phyloP scores from a whole-genome alignment of 2,797 vertebrate genomes.

The Percopsis omiscomaycus region DNA sequence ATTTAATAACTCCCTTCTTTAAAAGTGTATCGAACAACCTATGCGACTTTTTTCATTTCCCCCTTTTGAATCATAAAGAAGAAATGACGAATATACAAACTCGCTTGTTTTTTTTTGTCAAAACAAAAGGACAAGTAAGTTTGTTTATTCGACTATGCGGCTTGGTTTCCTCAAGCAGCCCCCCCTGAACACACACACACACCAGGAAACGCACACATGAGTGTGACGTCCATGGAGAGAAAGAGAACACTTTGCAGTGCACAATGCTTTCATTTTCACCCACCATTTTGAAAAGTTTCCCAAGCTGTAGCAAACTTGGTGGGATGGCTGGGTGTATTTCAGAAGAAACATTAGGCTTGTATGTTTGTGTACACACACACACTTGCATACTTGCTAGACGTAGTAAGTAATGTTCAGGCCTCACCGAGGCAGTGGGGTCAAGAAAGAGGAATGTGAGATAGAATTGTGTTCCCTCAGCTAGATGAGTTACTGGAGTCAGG shows the following conservation, averaged over 20 bases:
- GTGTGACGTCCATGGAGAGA: constrained; percentile 33
- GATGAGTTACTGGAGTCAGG: background rate
- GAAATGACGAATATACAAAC: no score
- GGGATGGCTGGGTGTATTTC: constrained; percentile 24
- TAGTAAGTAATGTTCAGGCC: constrained; percentile 16
- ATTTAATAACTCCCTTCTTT: constrained; percentile 45
- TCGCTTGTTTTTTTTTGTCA: no score
- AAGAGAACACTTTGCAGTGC: constrained; percentile 41
- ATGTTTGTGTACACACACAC: background rate
- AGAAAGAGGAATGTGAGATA: background rate
- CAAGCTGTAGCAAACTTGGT: constrained; percentile 14
- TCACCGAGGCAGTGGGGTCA: constrained; percentile 17
- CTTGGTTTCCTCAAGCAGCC: constrained; percentile 47
- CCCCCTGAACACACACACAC: constrained; percentile 41
- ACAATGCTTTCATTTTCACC: constrained; percentile 4
- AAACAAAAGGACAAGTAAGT: no score
- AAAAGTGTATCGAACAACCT: constrained; percentile 36
- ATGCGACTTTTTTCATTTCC: constrained; percentile 43
- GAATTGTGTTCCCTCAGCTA: background rate
- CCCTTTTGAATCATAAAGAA: no score
- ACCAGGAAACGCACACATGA: constrained; percentile 48
- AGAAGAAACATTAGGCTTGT: constrained; percentile 9
- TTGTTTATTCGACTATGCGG: constrained; percentile 8
- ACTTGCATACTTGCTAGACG: background rate
- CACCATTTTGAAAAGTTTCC: background rate